Percentiles rank a stretch among this genome's conserved stretches.
phyloP scores from a whole-genome alignment of 1,140 invertebrate species.

The Solen grandis region DNA sequence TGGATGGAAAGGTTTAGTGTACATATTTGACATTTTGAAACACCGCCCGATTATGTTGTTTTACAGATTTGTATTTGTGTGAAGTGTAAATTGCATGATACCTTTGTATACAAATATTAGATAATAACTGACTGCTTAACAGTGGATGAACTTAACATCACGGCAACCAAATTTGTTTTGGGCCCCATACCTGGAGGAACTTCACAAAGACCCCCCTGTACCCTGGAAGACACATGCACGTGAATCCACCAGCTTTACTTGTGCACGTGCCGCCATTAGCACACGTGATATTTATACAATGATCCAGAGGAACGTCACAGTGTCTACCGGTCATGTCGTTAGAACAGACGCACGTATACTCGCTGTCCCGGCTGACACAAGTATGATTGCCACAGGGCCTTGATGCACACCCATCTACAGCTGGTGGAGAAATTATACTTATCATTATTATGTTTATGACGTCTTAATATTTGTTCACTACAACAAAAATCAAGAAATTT shows the following conservation, averaged over 20 bases:
- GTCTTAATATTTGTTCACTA: no score
- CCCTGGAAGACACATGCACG: background rate
- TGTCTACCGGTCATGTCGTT: background rate
- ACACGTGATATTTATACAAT: conserved; percentile 16
- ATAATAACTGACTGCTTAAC: no score
- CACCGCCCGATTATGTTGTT: no score
- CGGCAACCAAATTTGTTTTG: no score
- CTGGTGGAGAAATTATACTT: background rate
- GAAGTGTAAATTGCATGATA: no score
- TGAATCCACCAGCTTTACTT: background rate
- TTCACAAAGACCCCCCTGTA: conserved; percentile 11
- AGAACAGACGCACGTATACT: conserved; percentile 11
- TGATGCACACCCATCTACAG: conserved; percentile 12
- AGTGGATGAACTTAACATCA: no score
- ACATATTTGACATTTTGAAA: no score
- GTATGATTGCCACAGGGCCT: conserved; percentile 26
- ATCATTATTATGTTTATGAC: no score
- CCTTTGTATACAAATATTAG: no score
- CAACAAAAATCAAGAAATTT: no score
- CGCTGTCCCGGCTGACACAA: conserved; percentile 21
- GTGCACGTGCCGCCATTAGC: background rate
- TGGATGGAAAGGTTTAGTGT: no score
- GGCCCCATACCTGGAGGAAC: background rate
- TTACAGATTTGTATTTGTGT: no score
- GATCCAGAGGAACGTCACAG: background rate